These are phyloP conservation scores for Caenorhabditis doughertyi DNA, from an alignment of 2,888 invertebrate genomes.

Conservation along the genomic window DNA sequence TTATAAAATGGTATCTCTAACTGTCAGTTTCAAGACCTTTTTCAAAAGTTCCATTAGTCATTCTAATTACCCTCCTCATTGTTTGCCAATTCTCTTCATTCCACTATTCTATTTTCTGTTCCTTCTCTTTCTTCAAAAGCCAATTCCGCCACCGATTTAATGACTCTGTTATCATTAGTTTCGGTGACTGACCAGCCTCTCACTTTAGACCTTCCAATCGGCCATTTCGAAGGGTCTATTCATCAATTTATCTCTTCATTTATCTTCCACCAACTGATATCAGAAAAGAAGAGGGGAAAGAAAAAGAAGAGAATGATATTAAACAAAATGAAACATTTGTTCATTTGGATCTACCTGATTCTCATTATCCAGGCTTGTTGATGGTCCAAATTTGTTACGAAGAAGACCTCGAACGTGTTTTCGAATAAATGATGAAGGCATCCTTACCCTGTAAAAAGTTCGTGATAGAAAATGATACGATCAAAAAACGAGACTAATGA, in stretches of 20 bases:
- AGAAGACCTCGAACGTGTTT: constrained; percentile 77
- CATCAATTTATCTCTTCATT: constrained; percentile 61
- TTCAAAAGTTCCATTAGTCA: neutral
- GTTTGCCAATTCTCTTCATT: neutral
- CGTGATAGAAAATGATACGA: neutral
- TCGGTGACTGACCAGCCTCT: constrained; percentile 18
- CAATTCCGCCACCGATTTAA: constrained; percentile 29
- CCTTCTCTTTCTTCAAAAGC: constrained; percentile 21
- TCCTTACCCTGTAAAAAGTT: constrained; percentile 44
- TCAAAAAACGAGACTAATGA: neutral
- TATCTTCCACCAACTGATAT: constrained; percentile 36
- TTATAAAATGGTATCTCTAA: too few species aligned
- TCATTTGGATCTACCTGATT: constrained; percentile 35
- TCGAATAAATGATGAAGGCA: constrained; percentile 76
- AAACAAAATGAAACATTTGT: constrained; percentile 26
- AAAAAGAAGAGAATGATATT: neutral
- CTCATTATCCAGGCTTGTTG: constrained; percentile 64
- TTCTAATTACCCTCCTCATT: constrained; percentile 11
- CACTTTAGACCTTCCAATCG: constrained; percentile 3
- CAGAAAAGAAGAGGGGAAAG: neutral
- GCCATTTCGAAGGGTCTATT: constrained; percentile 40
- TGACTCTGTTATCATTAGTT: constrained; percentile 46
- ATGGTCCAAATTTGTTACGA: constrained; percentile 75
- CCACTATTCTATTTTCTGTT: constrained; percentile 9
- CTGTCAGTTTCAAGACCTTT: neutral